A percentile compares a stretch with the other conserved stretches of the same genome.
These are phyloP conservation scores for Beris chalybata DNA, from an alignment of 2,888 invertebrate genomes.

Conservation along the genomic window DNA sequence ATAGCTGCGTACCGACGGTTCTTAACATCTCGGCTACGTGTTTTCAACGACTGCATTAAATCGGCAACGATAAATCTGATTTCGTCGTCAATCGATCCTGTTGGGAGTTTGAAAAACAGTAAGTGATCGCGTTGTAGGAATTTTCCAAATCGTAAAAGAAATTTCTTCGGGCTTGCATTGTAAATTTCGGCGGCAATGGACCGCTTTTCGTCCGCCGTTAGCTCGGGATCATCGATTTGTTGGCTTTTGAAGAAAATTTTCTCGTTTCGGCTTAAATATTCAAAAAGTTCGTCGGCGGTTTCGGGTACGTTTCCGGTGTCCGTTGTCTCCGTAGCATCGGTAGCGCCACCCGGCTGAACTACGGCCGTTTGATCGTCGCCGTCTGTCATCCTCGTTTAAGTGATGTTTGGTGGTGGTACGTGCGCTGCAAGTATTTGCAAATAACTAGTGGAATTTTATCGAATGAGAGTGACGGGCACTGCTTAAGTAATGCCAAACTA, in stretches of 20 bases:
- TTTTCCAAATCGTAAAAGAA: slow-evolving; percentile 77
- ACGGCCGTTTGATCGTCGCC: not conserved
- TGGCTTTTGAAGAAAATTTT: slow-evolving; percentile 74
- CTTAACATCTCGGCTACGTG: slow-evolving; percentile 63
- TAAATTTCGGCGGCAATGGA: slow-evolving; percentile 68
- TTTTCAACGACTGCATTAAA: slow-evolving; percentile 61
- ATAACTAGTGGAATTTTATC: too few species aligned
- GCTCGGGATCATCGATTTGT: slow-evolving; percentile 75
- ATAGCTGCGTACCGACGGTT: slow-evolving; percentile 84
- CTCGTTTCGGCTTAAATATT: slow-evolving; percentile 46
- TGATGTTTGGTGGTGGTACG: not conserved
- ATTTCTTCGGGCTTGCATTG: slow-evolving; percentile 66
- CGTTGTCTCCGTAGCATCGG: not conserved
- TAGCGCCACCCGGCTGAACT: slow-evolving; percentile 17
- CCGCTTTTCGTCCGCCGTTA: slow-evolving; percentile 70
- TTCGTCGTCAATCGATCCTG: slow-evolving; percentile 56
- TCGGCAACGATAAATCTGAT: slow-evolving; percentile 67
- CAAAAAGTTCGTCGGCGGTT: slow-evolving; percentile 56
- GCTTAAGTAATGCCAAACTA: not conserved
- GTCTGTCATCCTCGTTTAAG: slow-evolving; percentile 26
- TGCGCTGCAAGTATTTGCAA: too few species aligned
- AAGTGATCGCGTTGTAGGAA: slow-evolving; percentile 69
- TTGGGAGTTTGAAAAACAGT: slow-evolving; percentile 63
- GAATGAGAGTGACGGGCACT: too few species aligned
- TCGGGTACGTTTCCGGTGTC: not conserved